Conservation (phyloP, 1,140 invertebrate genomes). For the Notospermus geniculatus region DNA sequence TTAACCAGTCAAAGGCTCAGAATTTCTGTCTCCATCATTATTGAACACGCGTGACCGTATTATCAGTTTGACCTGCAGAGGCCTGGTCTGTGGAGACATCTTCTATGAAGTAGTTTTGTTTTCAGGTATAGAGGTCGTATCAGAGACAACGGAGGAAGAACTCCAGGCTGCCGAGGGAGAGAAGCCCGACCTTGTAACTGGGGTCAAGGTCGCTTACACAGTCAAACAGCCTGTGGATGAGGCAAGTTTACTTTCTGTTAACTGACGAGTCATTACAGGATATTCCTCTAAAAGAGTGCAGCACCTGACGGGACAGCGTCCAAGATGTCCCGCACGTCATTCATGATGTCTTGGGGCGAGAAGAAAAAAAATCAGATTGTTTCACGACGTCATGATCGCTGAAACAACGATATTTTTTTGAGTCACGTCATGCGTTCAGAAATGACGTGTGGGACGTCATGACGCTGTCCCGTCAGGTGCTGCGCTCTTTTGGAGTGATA, state of each 20-base stretch:
- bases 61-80: background rate
- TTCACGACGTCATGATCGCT: no score
- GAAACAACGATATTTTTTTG: no score
- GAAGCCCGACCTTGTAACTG: slow-evolving; percentile 59
- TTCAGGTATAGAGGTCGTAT: slow-evolving; percentile 44
- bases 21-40: background rate
- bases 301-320: no score
- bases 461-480: no score
- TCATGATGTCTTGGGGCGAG: no score
- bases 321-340: no score
- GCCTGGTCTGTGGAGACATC: background rate
- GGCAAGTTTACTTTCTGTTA: background rate
- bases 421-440: no score
- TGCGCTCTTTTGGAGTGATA: no score
- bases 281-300: no score
- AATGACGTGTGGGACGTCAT: no score
- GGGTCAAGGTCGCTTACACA: slow-evolving; percentile 69
- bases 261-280: background rate
- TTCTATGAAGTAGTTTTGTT: slow-evolving; percentile 15
- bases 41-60: background rate
- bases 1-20: no score
- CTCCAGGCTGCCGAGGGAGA: slow-evolving; percentile 33
- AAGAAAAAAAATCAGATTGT: no score
- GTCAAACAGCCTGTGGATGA: slow-evolving; percentile 12
- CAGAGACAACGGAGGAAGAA: slow-evolving; percentile 45